Percentiles rank a stretch among this genome's conserved stretches.
These are phyloP conservation scores for Taurulus bubalis DNA, from an alignment of 2,113 vertebrate genomes.

Conservation along the genomic window DNA sequence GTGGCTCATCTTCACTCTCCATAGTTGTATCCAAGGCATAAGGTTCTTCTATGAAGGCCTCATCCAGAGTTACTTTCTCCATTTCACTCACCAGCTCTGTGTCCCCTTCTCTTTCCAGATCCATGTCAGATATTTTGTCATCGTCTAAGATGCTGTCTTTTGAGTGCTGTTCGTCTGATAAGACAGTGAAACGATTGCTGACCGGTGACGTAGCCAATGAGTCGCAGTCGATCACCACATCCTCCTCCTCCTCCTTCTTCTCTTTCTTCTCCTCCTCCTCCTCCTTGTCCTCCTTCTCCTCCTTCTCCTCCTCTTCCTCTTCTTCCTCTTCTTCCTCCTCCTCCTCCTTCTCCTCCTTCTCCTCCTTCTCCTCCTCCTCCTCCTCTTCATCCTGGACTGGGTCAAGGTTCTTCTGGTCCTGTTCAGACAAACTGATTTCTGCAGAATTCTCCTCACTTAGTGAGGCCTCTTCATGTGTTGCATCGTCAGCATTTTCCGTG, in stretches of 20 bases:
- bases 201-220: slow-evolving; percentile 18
- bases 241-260: slow-evolving; percentile 50
- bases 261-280: slow-evolving; percentile 46
- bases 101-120: slow-evolving; percentile 49
- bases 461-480: slow-evolving; percentile 17
- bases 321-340: slow-evolving; percentile 37
- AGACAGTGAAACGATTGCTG: slow-evolving; percentile 65
- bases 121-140: slow-evolving; percentile 32
- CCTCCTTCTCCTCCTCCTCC: slow-evolving; percentile 50
- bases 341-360: slow-evolving; percentile 43
- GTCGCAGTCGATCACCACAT: slow-evolving; percentile 43
- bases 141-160: slow-evolving; percentile 44
- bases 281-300: slow-evolving; percentile 38
- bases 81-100: slow-evolving; percentile 77
- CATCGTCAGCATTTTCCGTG: slow-evolving; percentile 14
- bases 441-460: slow-evolving; percentile 18
- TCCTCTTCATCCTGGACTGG: slow-evolving; percentile 13
- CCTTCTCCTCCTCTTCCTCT: slow-evolving; percentile 58
- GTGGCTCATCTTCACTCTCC: slow-evolving; percentile 62
- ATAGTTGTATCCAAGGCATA: slow-evolving; percentile 65
- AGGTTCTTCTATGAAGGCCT: slow-evolving; percentile 70
- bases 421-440: slow-evolving; percentile 15
- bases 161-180: slow-evolving; percentile 63
- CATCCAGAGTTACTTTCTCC: slow-evolving; percentile 82
- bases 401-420: slow-evolving; percentile 8